Base-by-base conservation (phyloP, 2,797 vertebrate species). In the Dendrocincla fuliginosa region DNA sequence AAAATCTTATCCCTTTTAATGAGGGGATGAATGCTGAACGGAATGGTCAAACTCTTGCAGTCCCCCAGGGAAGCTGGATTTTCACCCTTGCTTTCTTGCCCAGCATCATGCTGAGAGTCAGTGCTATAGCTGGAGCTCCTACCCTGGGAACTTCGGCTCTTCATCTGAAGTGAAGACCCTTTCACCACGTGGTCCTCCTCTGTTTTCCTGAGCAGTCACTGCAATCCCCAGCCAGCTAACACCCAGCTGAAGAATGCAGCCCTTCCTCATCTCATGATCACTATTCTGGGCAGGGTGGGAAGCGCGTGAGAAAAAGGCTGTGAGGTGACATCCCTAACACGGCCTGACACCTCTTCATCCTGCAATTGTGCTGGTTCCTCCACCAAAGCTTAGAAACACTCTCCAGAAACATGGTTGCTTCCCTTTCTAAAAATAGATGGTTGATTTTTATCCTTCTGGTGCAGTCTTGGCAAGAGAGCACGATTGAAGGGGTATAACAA, bases 301-400 rank as follows among this genome's bases (percentile, higher is more conserved):
- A 88, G 64, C 3, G 2, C 1, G 5, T 84, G 86, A 92, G 74
- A 80, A 84, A 91, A 86, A 23, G 12, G 23, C 75, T 15, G 64
- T 16, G 78, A 84, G 59, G 41, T 0, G 1, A 52, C 27, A 7
- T 53, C 81, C 41, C 64, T 75, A 73, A 46, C 68, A 4, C 2
- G 0, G 55, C 50, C 83, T 67, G 93, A 96, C 94, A 96, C 87
- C 65, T 95, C 90, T 96, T 73, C 89, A 94, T 97, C 96, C 96
- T 97, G 95, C 22, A 2, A 76, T 95, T 97, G 97, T 96, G 71
- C 74, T 57, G 46, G 61, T 41, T 89, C 80, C 78, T 91, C 80
- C 37, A 35, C 17, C 28, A 33, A 0, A 3, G 37, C 61, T 75
- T 24, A 83, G 82, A 88, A 78, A 81, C 42, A 16, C 47, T 52